A percentile compares a stretch with the other conserved stretches of the same genome.
phyloP scores from a whole-genome alignment of 2,797 vertebrate genomes.

The Spinibarbus caldwelli region DNA sequence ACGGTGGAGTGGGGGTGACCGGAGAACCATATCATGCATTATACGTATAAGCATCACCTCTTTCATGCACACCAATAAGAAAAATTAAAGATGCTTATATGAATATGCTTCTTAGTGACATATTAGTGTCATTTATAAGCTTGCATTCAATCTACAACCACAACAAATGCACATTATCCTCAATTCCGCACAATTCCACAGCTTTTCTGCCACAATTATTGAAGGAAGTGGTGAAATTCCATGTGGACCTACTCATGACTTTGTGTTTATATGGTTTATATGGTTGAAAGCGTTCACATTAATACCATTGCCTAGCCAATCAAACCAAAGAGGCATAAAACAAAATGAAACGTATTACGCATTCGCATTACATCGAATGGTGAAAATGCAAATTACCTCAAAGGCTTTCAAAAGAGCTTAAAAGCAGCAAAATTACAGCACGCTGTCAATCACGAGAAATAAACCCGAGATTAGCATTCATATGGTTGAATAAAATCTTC shows the following conservation, averaged over 20 bases:
- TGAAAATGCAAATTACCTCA: slow-evolving; percentile 41
- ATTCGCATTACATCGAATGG: not conserved
- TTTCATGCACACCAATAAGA: not conserved
- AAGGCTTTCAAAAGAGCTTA: slow-evolving; percentile 43
- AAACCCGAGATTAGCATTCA: slow-evolving; percentile 55
- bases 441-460: slow-evolving; percentile 38
- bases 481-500: slow-evolving; percentile 44
- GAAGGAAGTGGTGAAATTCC: not conserved
- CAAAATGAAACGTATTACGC: slow-evolving; percentile 25
- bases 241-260: not conserved
- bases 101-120: not conserved
- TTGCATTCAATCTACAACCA: not conserved
- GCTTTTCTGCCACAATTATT: not conserved
- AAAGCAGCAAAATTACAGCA: slow-evolving; percentile 44
- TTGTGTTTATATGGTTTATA: slow-evolving; percentile 7
- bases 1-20: slow-evolving; percentile 48
- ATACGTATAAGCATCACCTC: not conserved
- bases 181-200: not conserved
- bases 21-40: not conserved
- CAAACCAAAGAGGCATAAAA: slow-evolving; percentile 19
- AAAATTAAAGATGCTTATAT: not conserved
- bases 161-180: not conserved
- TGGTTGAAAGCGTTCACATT: not conserved
- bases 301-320: not conserved
- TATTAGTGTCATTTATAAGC: not conserved